Evolutionary conservation across 2,797 vertebrate genomes (phyloP), one percentile per base, ranked within the genome.

Genomic region (Syndactyla subalaris): DNA sequence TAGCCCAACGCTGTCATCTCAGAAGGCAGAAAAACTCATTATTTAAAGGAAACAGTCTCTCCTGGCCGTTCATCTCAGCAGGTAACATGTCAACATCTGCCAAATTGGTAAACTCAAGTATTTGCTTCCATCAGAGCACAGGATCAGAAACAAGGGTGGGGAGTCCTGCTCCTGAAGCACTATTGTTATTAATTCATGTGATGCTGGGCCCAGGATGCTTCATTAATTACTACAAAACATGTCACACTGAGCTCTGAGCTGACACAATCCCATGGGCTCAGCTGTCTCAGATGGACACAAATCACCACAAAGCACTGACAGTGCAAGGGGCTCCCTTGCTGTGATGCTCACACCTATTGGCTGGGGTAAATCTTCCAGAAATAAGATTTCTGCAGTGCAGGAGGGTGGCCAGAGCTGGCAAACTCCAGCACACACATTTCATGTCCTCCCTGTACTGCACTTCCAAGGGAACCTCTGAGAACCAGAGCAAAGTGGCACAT

Each of bases 41-140:
- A 91, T 77, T 85, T 62, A 59, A 89, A 79, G 21, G 15, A 65
- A 89, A 46, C 29, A 36, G 57, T 14, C 41, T 76, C 80, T 95
- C 72, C 14, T 51, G 85, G 54, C 89, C 91, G 91, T 9, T 88
- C 46, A 12, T 43, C 91, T 78, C 95, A 88, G 89, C 96, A 91
- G 93, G 92, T 54, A 92, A 43, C 20, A 5, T 3, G 18, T 45
- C 89, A 88, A 4, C 30, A 19, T 46, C 92, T 92, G 94, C 57
- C 84, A 92, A 67, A 71, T 29, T 10, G 10, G 71, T 36, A 63
- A 92, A 82, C 52, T 94, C 38, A 77, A 73, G 38, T 20, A 38
- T 66, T 79, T 70, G 72, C 52, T 92, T 34, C 93, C 82, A 73
- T n/a, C 68, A 55, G 88, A 68, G 49, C 67, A 12, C 48, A 15